Conservation (phyloP, 2,888 invertebrate genomes). For the Euphydryas editha region DNA sequence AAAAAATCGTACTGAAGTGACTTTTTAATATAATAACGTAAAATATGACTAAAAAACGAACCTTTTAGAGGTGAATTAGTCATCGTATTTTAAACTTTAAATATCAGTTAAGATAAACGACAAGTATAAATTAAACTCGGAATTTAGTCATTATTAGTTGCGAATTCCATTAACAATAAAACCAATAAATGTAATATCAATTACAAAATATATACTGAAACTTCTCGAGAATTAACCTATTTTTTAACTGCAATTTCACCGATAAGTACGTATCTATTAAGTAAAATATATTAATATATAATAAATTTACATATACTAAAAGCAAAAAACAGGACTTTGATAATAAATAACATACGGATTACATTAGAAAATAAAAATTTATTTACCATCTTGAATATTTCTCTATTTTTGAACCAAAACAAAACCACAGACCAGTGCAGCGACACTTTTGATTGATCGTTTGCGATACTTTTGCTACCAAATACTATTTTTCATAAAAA, state of each 20-base stretch:
- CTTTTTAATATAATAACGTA: background rate
- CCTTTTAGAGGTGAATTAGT: constrained; percentile 9
- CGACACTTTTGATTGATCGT: no score
- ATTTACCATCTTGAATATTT: constrained; percentile 73
- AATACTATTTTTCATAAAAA: no score
- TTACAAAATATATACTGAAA: constrained; percentile 10
- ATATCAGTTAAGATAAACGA: background rate
- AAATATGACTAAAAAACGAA: background rate
- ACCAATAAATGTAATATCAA: background rate
- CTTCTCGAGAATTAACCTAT: constrained; percentile 28
- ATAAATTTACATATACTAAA: constrained; percentile 41
- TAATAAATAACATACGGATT: constrained; percentile 53
- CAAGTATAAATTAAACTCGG: background rate
- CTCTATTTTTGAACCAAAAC: constrained; percentile 51
- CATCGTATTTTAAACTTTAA: constrained; percentile 14
- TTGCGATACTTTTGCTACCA: no score
- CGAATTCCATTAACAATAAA: background rate
- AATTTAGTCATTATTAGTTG: background rate
- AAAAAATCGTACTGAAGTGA: background rate
- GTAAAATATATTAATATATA: constrained; percentile 53
- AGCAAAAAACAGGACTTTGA: constrained; percentile 5
- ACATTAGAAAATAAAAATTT: constrained; percentile 55
- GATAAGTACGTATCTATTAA: constrained; percentile 16
- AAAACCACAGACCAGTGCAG: no score
- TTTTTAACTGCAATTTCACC: constrained; percentile 12